Evolutionary conservation across 2,797 vertebrate genomes (phyloP).

Genomic region (Neosalanx taihuensis): DNA sequence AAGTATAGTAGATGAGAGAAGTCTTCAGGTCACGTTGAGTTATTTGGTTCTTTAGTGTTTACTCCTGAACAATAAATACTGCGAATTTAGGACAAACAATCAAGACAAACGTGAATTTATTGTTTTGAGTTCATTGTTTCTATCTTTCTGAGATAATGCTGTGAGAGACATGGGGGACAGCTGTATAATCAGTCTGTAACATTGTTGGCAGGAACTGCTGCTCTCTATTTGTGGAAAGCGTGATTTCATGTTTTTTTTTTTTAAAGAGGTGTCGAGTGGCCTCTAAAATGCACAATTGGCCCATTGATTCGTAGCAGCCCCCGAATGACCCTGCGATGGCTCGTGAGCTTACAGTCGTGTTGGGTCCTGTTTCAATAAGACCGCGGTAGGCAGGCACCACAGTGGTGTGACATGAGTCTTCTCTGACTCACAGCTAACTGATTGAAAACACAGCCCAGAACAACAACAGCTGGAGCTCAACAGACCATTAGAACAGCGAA

Average conservation of each 20-base stretch:
- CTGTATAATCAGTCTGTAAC: neutral
- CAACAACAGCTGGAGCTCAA: slow-evolving; percentile 25
- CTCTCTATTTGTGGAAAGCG: slow-evolving; percentile 19
- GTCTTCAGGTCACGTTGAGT: slow-evolving; percentile 19
- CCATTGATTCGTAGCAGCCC: slow-evolving; percentile 45
- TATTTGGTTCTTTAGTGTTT: slow-evolving; percentile 29
- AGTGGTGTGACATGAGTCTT: slow-evolving; percentile 20
- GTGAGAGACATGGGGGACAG: too few species aligned
- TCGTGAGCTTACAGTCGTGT: slow-evolving; percentile 19
- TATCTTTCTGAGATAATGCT: too few species aligned
- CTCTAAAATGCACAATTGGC: slow-evolving; percentile 46
- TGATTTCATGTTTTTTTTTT: neutral
- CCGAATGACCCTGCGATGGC: slow-evolving; percentile 30
- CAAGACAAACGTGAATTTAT: too few species aligned
- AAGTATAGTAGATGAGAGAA: slow-evolving; percentile 9
- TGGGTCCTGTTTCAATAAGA: slow-evolving; percentile 37
- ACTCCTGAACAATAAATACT: neutral
- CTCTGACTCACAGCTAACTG: neutral
- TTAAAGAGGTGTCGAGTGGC: slow-evolving; percentile 22
- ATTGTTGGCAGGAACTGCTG: neutral
- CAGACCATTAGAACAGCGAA: slow-evolving; percentile 30
- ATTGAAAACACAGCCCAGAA: slow-evolving; percentile 35
- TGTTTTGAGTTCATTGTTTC: too few species aligned
- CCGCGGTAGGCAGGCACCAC: slow-evolving; percentile 24
- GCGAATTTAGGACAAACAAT: neutral